phyloP scores from a whole-genome alignment of 2,113 vertebrate genomes.

The Hemiprocne comata region DNA sequence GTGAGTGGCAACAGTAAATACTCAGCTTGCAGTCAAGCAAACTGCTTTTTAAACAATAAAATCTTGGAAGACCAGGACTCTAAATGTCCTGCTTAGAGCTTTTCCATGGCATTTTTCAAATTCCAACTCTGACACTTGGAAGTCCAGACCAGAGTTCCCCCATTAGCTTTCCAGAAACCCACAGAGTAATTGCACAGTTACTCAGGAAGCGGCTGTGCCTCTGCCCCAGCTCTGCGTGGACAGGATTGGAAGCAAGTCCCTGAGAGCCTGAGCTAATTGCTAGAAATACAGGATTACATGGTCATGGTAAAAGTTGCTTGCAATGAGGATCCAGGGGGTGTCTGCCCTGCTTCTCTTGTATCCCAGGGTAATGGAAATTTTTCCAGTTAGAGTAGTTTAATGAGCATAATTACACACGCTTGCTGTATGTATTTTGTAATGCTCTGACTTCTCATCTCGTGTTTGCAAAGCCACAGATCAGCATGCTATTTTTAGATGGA shows the following conservation, averaged over 20 bases:
- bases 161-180: not conserved
- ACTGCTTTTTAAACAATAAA: not conserved
- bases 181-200: not conserved
- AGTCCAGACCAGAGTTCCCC: not conserved
- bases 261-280: not conserved
- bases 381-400: conserved; percentile 28
- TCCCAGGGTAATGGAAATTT: not conserved
- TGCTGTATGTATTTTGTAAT: not conserved
- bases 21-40: not conserved
- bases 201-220: not conserved
- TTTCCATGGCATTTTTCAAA: not conserved
- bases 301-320: not conserved
- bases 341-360: not conserved
- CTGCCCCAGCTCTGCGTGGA: not conserved
- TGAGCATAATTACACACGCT: conserved; percentile 7
- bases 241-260: not conserved
- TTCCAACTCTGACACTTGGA: not conserved
- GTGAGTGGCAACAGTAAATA: not conserved
- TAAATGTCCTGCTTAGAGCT: not conserved
- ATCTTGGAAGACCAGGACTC: not conserved
- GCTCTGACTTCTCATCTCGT: not conserved
- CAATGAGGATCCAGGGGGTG: not conserved
- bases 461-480: conserved; percentile 19
- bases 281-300: not conserved
- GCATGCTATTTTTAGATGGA: conserved; percentile 39